These are phyloP conservation scores for Fringilla coelebs DNA, from an alignment of 2,797 vertebrate genomes.

Conservation along the genomic window DNA sequence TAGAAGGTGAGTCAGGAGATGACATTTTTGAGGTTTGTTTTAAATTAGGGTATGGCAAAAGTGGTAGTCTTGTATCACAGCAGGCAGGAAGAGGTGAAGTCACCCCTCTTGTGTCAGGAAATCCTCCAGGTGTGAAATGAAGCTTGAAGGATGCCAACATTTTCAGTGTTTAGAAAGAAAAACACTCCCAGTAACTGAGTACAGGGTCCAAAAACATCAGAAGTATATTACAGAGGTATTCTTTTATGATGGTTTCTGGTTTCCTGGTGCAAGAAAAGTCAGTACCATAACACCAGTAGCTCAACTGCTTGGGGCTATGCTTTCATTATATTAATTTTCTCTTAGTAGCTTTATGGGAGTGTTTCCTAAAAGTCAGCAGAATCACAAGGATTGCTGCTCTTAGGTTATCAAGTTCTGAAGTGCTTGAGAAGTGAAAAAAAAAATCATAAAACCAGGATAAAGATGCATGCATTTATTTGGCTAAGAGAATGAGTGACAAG, in stretches of 20 bases:
- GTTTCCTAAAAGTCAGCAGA: background rate
- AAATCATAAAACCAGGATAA: background rate
- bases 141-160: background rate
- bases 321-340: background rate
- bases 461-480: background rate
- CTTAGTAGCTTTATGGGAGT: background rate
- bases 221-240: background rate
- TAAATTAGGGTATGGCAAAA: constrained; percentile 11
- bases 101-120: background rate
- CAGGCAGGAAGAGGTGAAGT: constrained; percentile 22
- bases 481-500: background rate
- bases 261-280: background rate
- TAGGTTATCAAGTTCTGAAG: background rate
- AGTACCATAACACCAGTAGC: background rate
- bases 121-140: background rate
- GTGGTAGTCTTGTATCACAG: background rate
- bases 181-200: background rate
- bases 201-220: background rate
- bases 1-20: constrained; percentile 4
- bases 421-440: background rate
- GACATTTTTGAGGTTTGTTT: constrained; percentile 37
- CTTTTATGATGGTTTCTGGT: background rate
- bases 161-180: background rate
- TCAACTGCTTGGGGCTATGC: background rate
- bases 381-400: background rate